phyloP scores from a whole-genome alignment of 2,113 vertebrate genomes.

The Puntigrus tetrazona region DNA sequence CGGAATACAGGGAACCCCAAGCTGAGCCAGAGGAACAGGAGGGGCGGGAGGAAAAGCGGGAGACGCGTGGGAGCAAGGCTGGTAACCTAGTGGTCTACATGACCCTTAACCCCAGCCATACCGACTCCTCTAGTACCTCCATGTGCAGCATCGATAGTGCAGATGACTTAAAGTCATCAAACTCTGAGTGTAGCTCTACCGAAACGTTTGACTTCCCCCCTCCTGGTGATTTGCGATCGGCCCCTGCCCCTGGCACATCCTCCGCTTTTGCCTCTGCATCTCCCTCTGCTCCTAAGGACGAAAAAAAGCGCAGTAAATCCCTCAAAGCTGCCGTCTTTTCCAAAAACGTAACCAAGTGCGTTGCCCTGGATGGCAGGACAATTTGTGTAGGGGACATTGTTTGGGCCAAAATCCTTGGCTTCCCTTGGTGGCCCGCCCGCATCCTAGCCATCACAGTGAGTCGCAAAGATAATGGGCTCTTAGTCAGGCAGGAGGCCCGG shows the following conservation, averaged over 20 bases:
- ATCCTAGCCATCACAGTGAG: conserved; percentile 92
- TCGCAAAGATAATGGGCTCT: conserved; percentile 88
- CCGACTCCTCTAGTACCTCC: conserved; percentile 86
- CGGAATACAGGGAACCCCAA: conserved; percentile 81
- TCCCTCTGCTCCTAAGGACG: conserved; percentile 83
- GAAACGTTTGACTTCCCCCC: conserved; percentile 90
- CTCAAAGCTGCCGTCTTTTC: conserved; percentile 91
- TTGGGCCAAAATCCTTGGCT: conserved; percentile 99
- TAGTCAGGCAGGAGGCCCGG: conserved; percentile 91
- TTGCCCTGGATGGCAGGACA: conserved; percentile 90
- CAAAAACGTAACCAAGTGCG: conserved; percentile 93
- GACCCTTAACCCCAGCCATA: conserved; percentile 85
- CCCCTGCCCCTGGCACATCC: conserved; percentile 72
- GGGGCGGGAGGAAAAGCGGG: conserved; percentile 78
- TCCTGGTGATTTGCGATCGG: conserved; percentile 83
- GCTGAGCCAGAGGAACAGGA: conserved; percentile 75
- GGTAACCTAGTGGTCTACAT: conserved; percentile 86
- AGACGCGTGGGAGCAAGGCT: conserved; percentile 81
- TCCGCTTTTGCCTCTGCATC: conserved; percentile 78
- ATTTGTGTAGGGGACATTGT: conserved; percentile 98
- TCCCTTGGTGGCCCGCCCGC: conserved; percentile 98
- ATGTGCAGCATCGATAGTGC: conserved; percentile 88
- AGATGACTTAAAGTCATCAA: conserved; percentile 88
- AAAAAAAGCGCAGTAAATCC: conserved; percentile 86
- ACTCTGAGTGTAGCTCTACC: conserved; percentile 92